Conservation (phyloP, 2,797 vertebrate species). For the Cryptoprocta ferox region DNA sequence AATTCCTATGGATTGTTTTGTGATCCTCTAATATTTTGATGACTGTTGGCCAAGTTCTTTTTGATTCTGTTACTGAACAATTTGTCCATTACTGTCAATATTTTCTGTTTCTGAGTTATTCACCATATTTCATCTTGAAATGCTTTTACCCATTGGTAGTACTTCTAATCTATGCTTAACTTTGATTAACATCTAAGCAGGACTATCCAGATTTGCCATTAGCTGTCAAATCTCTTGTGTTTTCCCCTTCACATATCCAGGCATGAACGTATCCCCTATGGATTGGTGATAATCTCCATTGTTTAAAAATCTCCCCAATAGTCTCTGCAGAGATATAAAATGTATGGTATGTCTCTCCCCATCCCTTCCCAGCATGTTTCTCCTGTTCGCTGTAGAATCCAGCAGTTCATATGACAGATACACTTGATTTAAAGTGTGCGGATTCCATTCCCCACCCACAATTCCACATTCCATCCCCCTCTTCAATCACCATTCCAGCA, state of each 20-base stretch:
- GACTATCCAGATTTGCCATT: not conserved
- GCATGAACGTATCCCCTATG: not conserved
- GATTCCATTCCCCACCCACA: not conserved
- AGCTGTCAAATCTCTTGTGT: not conserved
- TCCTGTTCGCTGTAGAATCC: not conserved
- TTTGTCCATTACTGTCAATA: not conserved
- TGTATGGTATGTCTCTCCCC: no score
- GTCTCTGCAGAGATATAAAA: not conserved
- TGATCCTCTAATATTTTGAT: not conserved
- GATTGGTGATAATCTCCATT: not conserved
- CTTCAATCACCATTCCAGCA: slow-evolving; percentile 29
- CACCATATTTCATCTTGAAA: not conserved
- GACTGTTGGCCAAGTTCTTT: not conserved
- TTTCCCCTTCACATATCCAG: not conserved
- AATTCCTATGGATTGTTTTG: not conserved
- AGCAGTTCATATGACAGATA: slow-evolving; percentile 6
- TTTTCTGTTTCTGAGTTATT: not conserved
- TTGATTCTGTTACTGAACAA: not conserved
- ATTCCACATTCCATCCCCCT: not conserved
- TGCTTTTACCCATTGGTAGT: not conserved
- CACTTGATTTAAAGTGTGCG: slow-evolving; percentile 9
- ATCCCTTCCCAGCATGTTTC: not conserved
- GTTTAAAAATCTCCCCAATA: not conserved
- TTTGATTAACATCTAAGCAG: not conserved
- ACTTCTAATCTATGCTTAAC: not conserved